Percentiles rank a stretch among this genome's conserved stretches.
Conservation (phyloP, 2,113 vertebrate genomes). For the Seriola quinqueradiata region DNA sequence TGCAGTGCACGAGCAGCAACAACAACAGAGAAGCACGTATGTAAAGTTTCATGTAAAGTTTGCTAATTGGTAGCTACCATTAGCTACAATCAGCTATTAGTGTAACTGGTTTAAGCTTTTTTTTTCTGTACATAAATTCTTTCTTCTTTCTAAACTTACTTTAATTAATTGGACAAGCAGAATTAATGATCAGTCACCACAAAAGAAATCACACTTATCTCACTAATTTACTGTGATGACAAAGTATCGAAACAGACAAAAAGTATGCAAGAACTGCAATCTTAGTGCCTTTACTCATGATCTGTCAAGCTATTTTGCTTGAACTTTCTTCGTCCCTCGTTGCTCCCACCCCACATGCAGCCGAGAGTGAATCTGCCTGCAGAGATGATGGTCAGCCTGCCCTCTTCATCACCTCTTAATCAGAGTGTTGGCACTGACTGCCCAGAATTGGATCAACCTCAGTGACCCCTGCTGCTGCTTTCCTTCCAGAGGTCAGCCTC, state of each 20-base stretch:
- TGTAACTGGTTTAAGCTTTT: no score
- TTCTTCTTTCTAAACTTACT: background rate
- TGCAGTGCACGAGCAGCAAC: background rate
- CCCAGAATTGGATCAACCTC: slow-evolving; percentile 75
- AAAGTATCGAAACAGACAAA: background rate
- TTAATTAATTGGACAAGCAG: background rate
- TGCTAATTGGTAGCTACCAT: background rate
- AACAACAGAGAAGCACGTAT: background rate
- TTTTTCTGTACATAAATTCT: background rate
- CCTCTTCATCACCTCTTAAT: slow-evolving; percentile 76
- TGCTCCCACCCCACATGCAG: slow-evolving; percentile 15
- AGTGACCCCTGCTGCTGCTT: slow-evolving; percentile 63
- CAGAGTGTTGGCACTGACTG: slow-evolving; percentile 66
- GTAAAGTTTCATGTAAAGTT: background rate
- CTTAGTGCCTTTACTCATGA: slow-evolving; percentile 9
- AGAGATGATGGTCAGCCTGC: slow-evolving; percentile 55
- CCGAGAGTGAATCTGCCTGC: slow-evolving; percentile 40
- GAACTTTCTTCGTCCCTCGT: slow-evolving; percentile 18
- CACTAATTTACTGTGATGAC: background rate
- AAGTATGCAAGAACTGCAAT: background rate
- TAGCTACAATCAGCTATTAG: background rate
- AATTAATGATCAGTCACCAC: background rate
- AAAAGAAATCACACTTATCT: background rate
- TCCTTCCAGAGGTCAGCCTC: slow-evolving; percentile 72
- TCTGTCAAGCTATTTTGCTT: slow-evolving; percentile 19